Evolutionary conservation across 1,140 invertebrate species (phyloP).

Genomic region (Eubasilissa regina): DNA sequence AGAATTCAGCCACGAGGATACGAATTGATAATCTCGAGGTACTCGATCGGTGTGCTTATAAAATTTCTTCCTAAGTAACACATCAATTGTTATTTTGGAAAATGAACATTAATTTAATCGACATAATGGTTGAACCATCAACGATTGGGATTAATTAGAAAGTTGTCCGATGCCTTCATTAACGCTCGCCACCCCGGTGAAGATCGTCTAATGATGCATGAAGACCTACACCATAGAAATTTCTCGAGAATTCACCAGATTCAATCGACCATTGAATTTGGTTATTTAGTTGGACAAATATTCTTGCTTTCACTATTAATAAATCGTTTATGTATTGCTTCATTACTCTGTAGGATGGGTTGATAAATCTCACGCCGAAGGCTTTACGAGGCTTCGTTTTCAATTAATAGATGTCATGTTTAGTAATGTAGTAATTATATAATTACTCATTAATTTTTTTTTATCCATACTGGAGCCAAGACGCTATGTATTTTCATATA

Average conservation of each 20-base stretch:
- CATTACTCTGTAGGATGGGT: background rate
- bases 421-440: background rate
- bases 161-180: background rate
- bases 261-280: background rate
- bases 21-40: no score
- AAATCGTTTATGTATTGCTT: constrained; percentile 26
- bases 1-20: no score
- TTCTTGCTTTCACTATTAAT: constrained; percentile 21
- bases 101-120: no score
- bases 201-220: no score
- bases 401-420: constrained; percentile 7
- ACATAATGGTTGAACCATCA: no score
- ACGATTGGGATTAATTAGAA: constrained; percentile 2
- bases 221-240: constrained; percentile 1
- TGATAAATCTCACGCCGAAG: background rate
- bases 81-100: no score
- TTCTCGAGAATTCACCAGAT: background rate
- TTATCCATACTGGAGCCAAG: no score
- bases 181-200: background rate
- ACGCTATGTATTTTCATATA: no score
- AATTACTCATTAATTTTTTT: background rate
- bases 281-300: constrained; percentile 6
- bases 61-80: no score
- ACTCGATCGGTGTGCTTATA: no score
- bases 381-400: constrained; percentile 1